A percentile compares a stretch with the other conserved stretches of the same genome.
These are phyloP conservation scores for Syrrhaptes paradoxus DNA, from an alignment of 2,113 vertebrate species.

Conservation along the genomic window DNA sequence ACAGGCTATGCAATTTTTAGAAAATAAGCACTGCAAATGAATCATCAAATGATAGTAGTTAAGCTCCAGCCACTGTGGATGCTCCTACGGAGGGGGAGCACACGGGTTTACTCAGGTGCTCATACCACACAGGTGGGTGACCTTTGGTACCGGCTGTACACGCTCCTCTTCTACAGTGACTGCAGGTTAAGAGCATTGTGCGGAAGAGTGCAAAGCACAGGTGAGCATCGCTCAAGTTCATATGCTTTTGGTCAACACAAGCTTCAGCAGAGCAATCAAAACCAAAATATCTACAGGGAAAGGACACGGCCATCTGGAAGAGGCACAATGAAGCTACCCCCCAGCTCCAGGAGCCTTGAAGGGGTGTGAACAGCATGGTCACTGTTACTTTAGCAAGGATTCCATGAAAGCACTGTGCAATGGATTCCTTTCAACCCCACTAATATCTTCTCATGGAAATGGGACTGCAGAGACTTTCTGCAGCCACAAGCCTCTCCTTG, in stretches of 20 bases:
- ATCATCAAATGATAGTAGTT: conserved; percentile 66
- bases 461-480: background rate
- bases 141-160: background rate
- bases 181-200: background rate
- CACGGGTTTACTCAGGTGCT: background rate
- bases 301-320: background rate
- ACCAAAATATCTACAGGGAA: background rate
- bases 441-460: background rate
- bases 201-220: accelerated
- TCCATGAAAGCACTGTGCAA: background rate
- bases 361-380: background rate
- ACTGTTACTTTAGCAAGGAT: background rate
- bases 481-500: conserved; percentile 26
- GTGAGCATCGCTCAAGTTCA: background rate
- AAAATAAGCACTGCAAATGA: conserved; percentile 57
- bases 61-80: conserved; percentile 43
- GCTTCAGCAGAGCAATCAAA: background rate
- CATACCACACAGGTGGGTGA: background rate
- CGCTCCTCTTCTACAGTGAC: background rate
- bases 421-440: background rate
- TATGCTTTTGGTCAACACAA: background rate
- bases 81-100: background rate
- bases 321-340: background rate
- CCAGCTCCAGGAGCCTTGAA: background rate
- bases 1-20: conserved; percentile 64